These are phyloP conservation scores for Xiphorhynchus erythropygius DNA, from an alignment of 2,797 vertebrate genomes.

Conservation along the genomic window DNA sequence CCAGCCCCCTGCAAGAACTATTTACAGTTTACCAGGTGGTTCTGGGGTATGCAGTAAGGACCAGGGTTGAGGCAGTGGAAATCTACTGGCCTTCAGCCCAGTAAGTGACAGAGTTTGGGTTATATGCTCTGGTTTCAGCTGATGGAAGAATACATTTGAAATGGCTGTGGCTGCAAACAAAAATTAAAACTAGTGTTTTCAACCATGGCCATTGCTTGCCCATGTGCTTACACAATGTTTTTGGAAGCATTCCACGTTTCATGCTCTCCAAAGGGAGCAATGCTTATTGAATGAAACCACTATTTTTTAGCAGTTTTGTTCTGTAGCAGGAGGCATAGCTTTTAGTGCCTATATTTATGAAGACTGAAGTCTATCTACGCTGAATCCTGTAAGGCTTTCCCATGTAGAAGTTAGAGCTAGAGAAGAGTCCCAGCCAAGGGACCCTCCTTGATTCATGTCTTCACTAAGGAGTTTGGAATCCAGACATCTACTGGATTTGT, in stretches of 20 bases:
- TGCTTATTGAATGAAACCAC: background rate
- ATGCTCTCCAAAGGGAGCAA: background rate
- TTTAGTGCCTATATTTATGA: background rate
- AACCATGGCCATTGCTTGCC: background rate
- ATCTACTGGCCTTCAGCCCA: background rate
- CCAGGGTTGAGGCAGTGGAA: background rate
- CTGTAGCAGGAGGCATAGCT: background rate
- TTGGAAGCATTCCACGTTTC: background rate
- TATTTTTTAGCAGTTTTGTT: background rate
- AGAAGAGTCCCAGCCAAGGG: background rate
- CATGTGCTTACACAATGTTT: background rate
- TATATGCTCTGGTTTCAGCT: background rate
- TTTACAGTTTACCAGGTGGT: background rate
- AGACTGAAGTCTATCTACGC: background rate
- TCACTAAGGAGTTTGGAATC: background rate
- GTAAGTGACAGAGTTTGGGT: background rate
- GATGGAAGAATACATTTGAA: background rate
- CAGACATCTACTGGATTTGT: background rate
- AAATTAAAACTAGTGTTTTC: background rate
- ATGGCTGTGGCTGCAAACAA: background rate
- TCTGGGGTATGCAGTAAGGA: rapidly evolving
- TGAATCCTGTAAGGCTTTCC: background rate
- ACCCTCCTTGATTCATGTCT: background rate
- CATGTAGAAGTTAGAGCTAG: background rate
- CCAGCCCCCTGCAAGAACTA: rapidly evolving